These are phyloP conservation scores for Noctua fimbriata DNA, from an alignment of 2,888 invertebrate species.

Conservation along the genomic window DNA sequence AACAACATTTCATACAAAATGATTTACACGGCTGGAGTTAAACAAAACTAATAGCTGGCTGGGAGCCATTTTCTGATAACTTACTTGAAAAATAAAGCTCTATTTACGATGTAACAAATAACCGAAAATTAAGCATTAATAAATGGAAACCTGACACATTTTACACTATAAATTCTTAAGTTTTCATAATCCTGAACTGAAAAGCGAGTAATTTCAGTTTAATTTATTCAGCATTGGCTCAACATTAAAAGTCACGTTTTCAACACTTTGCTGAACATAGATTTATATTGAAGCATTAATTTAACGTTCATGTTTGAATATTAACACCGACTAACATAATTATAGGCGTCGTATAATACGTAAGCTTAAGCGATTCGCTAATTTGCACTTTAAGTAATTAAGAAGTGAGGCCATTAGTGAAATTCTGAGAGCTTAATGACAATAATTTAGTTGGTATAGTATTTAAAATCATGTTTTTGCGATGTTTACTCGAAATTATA, in stretches of 20 bases:
- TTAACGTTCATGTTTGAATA: constrained; percentile 53
- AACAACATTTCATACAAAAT: constrained; percentile 40
- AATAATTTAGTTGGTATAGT: constrained; percentile 7
- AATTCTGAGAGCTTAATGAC: constrained; percentile 39
- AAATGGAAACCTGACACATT: constrained; percentile 22
- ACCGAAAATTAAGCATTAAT: constrained; percentile 27
- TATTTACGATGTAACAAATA: constrained; percentile 35
- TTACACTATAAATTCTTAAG: constrained; percentile 12
- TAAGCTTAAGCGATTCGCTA: constrained; percentile 47
- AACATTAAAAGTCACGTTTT: constrained; percentile 48
- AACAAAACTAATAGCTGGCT: constrained; percentile 52
- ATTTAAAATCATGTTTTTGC: constrained; percentile 7
- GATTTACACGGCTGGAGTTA: constrained; percentile 39
- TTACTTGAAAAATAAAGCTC: constrained; percentile 47
- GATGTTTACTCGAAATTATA: not conserved
- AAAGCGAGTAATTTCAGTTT: constrained; percentile 36
- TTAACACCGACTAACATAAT: constrained; percentile 51
- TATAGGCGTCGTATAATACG: constrained; percentile 29
- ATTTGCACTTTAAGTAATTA: constrained; percentile 44
- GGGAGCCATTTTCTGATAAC: constrained; percentile 51
- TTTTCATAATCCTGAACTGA: constrained; percentile 9
- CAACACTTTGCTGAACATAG: constrained; percentile 44
- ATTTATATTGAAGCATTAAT: constrained; percentile 50
- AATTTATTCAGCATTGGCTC: constrained; percentile 46
- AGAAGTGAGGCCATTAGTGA: constrained; percentile 26